Evolutionary conservation across 2,113 vertebrate genomes (phyloP).

Genomic region (Clarias macrocephalus): DNA sequence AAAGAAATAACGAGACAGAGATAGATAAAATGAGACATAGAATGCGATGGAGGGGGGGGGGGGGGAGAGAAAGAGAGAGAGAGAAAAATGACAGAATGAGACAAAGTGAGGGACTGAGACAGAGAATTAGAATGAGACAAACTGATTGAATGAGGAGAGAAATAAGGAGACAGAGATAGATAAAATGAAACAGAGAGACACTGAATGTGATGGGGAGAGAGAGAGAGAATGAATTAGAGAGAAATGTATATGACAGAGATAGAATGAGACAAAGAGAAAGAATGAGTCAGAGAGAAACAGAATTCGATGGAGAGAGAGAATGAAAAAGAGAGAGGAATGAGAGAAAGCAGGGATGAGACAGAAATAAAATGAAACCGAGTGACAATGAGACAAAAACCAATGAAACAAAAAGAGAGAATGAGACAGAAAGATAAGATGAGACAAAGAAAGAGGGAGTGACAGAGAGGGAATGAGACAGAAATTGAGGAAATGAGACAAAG

Average conservation of each 20-base stretch:
- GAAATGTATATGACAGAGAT: neutral
- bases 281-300: neutral
- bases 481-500: neutral
- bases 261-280: neutral
- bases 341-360: no score
- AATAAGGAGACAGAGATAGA: neutral
- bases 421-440: neutral
- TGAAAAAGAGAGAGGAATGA: no score
- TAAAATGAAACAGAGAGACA: neutral
- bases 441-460: no score
- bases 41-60: no score
- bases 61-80: no score
- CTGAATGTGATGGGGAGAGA: neutral
- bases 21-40: no score
- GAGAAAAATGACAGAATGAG: neutral
- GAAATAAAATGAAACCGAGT: no score
- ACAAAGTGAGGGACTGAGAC: conserved; percentile 49
- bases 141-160: neutral
- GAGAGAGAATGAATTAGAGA: neutral
- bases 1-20: no score
- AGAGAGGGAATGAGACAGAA: neutral
- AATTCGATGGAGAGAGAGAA: neutral
- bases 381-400: neutral
- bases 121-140: neutral
- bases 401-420: neutral